Evolutionary conservation across 2,888 invertebrate species (phyloP).

Genomic region (Eupithecia dodoneata): DNA sequence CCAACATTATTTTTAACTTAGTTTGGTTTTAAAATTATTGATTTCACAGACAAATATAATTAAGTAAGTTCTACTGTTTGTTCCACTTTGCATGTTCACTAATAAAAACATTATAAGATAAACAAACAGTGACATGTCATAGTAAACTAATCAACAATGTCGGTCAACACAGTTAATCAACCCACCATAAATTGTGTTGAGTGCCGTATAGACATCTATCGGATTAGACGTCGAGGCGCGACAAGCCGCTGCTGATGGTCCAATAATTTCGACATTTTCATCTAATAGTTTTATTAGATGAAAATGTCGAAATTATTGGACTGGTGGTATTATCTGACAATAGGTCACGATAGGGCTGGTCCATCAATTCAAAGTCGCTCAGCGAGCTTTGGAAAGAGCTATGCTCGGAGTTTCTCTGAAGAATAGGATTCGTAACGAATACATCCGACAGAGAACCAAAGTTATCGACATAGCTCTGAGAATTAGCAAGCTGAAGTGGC

Average conservation of each 20-base stretch:
- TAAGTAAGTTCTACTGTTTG: not conserved
- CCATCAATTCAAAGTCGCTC: too few relatives aligned
- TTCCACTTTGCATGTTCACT: not conserved
- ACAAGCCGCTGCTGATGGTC: slow-evolving; percentile 22
- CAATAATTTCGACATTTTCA: slow-evolving; percentile 32
- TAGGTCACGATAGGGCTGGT: not conserved
- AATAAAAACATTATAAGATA: not conserved
- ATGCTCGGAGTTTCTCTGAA: too few relatives aligned
- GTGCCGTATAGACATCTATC: slow-evolving; percentile 22
- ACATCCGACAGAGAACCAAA: too few relatives aligned
- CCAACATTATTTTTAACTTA: not conserved
- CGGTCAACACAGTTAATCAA: slow-evolving; percentile 31
- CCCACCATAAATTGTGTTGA: slow-evolving; percentile 29
- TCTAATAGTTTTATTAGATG: too few relatives aligned
- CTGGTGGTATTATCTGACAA: slow-evolving; percentile 7
- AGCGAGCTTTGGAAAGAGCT: too few relatives aligned
- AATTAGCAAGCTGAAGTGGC: too few relatives aligned
- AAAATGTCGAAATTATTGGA: too few relatives aligned
- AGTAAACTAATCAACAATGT: slow-evolving; percentile 24
- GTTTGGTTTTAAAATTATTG: not conserved
- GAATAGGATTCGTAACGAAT: too few relatives aligned
- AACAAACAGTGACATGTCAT: not conserved
- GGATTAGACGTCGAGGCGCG: slow-evolving; percentile 21
- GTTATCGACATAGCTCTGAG: too few relatives aligned
- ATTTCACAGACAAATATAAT: not conserved